Evolutionary conservation across 2,113 vertebrate species (phyloP), one percentile per base, ranked within the genome.

Genomic region (Clarias magur): DNA sequence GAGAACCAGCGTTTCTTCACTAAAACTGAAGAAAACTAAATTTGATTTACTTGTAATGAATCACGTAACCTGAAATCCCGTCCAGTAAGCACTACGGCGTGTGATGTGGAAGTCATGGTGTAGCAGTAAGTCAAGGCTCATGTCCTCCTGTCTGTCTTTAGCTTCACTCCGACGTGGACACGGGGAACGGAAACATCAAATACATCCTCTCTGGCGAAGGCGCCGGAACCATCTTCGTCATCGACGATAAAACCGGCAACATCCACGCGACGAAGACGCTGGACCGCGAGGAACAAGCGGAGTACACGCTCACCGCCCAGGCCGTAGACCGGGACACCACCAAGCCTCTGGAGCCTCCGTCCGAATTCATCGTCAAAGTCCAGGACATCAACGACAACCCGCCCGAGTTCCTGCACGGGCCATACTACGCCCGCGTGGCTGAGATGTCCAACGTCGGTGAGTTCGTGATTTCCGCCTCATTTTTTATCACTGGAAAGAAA

Each of bases 331-430:
- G 98, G 63, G 96, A 97, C 91, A 99, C 98, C 0, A 98, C 98
- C 80, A 96, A 97, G 70, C 98, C 98, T 0, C 91, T 99, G 91
- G 98, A 99, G 90, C 98, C 98, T 0, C 98, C 98, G 0, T 99
- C 98, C 0, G 97, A 99, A 92, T 99, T 99, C 93, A 99, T 99
- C 16, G 98, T 99, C 86, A 99, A 99, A 94, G 98, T 99, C 89
- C 98, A 99, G 92, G 98, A 99, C 93, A 99, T 99, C 92, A 99
- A 99, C 53, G 98, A 99, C 93, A 99, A 99, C 92, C 98, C 98
- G 0, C 98, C 98, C 0, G 97, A 98, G 93, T 99, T 99, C 88
- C 95, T 99, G 12, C 97, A 98, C 0, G 98, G 98, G 80, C 98
- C 97, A 53, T 99, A 99, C 90, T 97, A 99, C 1, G 98, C 97